phyloP scores from a whole-genome alignment of 1,140 invertebrate genomes.

The Metopolophium dirhodum region DNA sequence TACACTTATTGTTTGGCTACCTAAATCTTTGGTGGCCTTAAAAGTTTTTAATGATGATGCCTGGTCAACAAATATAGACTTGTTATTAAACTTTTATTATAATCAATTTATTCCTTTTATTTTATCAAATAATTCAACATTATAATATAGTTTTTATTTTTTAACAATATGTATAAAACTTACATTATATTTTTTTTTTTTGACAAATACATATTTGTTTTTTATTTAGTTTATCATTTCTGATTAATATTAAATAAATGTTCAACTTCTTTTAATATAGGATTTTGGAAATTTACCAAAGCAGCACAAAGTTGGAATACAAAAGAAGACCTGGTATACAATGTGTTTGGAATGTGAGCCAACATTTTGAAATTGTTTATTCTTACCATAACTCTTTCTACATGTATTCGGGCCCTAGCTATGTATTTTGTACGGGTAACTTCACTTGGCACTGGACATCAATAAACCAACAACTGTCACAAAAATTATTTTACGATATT shows the following conservation, averaged over 20 bases:
- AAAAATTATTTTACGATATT: too few species aligned
- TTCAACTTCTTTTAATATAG: not conserved
- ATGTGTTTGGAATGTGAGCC: not conserved
- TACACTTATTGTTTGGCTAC: not conserved
- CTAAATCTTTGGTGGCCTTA: not conserved
- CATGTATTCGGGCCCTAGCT: constrained; percentile 44
- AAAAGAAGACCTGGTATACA: not conserved
- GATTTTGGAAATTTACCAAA: not conserved
- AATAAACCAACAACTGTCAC: too few species aligned
- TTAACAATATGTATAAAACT: not conserved
- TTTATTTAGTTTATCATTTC: too few species aligned
- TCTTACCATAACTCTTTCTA: not conserved
- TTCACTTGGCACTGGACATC: not conserved
- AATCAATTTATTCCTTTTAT: not conserved
- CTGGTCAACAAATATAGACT: not conserved
- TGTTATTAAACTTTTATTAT: not conserved
- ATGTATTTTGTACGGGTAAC: not conserved
- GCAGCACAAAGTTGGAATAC: not conserved
- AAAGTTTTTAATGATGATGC: not conserved
- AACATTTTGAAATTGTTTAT: not conserved
- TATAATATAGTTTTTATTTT: not conserved
- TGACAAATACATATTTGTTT: not conserved
- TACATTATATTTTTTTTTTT: not conserved
- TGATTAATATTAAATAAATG: too few species aligned
- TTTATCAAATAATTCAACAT: not conserved